Evolutionary conservation across 2,888 invertebrate species (phyloP).

Genomic region (Melanchra persicariae): DNA sequence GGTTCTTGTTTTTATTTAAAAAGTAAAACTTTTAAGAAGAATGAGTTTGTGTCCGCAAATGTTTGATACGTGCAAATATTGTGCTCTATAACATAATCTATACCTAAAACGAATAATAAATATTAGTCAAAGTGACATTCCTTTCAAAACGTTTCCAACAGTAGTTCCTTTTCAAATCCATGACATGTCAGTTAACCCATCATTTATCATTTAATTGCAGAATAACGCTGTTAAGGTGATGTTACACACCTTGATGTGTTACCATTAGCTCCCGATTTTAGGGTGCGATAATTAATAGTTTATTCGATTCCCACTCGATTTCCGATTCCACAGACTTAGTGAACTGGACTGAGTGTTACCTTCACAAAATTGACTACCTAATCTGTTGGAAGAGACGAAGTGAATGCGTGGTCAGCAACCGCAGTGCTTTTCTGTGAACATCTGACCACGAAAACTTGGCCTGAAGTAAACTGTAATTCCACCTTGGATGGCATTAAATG

Average conservation of each 20-base stretch:
- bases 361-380: neutral
- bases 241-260: slow-evolving; percentile 70
- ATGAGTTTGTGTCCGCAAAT: too few species aligned
- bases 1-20: too few species aligned
- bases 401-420: neutral
- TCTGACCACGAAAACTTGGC: neutral
- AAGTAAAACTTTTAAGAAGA: too few species aligned
- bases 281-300: slow-evolving; percentile 71
- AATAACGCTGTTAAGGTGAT: slow-evolving; percentile 62
- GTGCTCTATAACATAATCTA: neutral
- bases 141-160: neutral
- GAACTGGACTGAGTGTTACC: neutral
- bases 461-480: too few species aligned
- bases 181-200: slow-evolving; percentile 21
- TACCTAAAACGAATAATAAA: too few species aligned
- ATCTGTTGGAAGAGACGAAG: neutral
- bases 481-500: too few species aligned
- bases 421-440: neutral
- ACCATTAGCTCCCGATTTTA: slow-evolving; percentile 56
- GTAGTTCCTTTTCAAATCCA: slow-evolving; percentile 11
- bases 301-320: slow-evolving; percentile 60
- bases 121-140: neutral
- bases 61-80: too few species aligned
- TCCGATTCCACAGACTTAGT: neutral
- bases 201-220: slow-evolving; percentile 65